Conservation (phyloP, 1,140 invertebrate genomes). For the Drosophila cardini region DNA sequence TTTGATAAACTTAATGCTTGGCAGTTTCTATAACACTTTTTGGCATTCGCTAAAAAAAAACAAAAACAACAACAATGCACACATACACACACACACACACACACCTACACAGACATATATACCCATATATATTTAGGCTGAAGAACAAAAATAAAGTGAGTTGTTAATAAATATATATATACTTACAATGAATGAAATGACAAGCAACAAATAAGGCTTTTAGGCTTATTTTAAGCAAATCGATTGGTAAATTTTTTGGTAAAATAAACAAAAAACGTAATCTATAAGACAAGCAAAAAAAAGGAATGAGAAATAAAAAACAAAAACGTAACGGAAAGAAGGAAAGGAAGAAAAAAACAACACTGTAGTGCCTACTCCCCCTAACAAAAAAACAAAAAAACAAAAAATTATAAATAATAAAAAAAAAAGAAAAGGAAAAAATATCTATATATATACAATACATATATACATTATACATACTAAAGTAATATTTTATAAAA, state of each 20-base stretch:
- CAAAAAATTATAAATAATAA: slow-evolving; percentile 28
- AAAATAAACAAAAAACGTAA: slow-evolving; percentile 51
- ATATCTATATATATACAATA: slow-evolving; percentile 74
- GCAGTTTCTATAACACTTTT: slow-evolving; percentile 33
- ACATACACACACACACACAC: slow-evolving; percentile 40
- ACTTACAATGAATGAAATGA: slow-evolving; percentile 26
- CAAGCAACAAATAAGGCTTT: slow-evolving; percentile 53
- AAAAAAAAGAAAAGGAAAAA: slow-evolving; percentile 26
- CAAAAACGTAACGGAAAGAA: slow-evolving; percentile 45
- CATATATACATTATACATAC: slow-evolving; percentile 79
- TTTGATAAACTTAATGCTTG: slow-evolving; percentile 29
- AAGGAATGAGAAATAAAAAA: slow-evolving; percentile 41
- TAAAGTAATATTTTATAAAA: slow-evolving; percentile 83
- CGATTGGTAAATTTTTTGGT: slow-evolving; percentile 63
- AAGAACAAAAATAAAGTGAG: slow-evolving; percentile 39
- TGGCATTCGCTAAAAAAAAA: slow-evolving; percentile 21
- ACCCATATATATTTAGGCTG: slow-evolving; percentile 44
- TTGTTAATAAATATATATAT: slow-evolving; percentile 53
- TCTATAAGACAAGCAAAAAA: slow-evolving; percentile 55
- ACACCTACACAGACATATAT: slow-evolving; percentile 40
- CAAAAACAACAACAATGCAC: slow-evolving; percentile 4
- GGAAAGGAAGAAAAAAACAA: slow-evolving; percentile 59
- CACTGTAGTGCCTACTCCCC: slow-evolving; percentile 83
- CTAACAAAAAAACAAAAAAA: slow-evolving; percentile 44
- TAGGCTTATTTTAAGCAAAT: slow-evolving; percentile 67